Conservation (phyloP, 2,888 invertebrate species). For the Nezara viridula region DNA sequence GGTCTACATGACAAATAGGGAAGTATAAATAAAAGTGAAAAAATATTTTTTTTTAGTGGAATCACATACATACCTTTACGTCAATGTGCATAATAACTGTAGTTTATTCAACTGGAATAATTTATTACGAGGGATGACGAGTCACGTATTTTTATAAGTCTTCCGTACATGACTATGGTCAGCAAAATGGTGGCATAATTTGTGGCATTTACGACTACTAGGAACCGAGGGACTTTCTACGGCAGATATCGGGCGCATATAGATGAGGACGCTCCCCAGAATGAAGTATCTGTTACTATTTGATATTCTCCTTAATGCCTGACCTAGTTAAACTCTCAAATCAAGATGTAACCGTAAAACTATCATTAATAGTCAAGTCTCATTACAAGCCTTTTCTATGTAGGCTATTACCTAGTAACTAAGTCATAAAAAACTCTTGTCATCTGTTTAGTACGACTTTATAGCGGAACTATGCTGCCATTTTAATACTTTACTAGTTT, state of each 20-base stretch:
- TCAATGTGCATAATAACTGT: no score
- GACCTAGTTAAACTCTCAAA: conserved; percentile 34
- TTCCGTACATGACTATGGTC: background rate
- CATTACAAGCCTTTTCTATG: conserved; percentile 8
- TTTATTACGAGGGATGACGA: background rate
- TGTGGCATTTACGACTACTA: background rate
- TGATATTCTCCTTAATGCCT: conserved; percentile 19
- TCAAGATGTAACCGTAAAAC: conserved; percentile 5
- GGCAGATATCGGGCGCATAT: background rate
- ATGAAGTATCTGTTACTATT: conserved; percentile 8
- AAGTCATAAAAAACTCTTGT: conserved; percentile 6
- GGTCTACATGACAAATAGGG: no score
- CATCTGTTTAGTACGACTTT: background rate
- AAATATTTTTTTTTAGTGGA: no score
- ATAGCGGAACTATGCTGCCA: background rate
- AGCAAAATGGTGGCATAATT: background rate
- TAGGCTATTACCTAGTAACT: background rate
- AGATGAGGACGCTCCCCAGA: conserved; percentile 18
- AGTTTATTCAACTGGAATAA: no score
- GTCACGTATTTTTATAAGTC: background rate
- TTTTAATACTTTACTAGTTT: conserved; percentile 1
- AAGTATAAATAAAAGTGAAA: no score
- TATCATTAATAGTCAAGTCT: background rate
- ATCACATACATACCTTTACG: no score
- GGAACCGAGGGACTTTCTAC: background rate